Conservation (phyloP, 1,140 invertebrate genomes). For the Drosophila sechellia region DNA sequence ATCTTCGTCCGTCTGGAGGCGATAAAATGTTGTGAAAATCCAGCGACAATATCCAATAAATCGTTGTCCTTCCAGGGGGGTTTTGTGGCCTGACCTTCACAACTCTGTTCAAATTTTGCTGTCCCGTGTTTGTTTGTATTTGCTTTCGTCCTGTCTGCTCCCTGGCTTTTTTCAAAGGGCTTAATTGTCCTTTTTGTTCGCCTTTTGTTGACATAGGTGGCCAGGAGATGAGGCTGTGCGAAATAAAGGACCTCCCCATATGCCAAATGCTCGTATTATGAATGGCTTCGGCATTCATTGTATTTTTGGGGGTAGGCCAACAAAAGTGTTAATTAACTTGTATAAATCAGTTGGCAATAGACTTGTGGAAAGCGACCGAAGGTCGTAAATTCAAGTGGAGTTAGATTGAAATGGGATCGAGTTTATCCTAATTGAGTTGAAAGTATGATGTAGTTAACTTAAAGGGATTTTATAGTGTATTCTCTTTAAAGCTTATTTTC, state of each 20-base stretch:
- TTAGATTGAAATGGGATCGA: slow-evolving; percentile 28
- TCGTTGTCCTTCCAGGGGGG: slow-evolving; percentile 36
- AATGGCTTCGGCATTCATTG: slow-evolving; percentile 36
- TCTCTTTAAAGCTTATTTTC: no score
- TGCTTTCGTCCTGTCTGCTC: slow-evolving; percentile 52
- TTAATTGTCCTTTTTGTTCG: slow-evolving; percentile 78
- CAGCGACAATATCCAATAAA: slow-evolving; percentile 80
- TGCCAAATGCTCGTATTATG: slow-evolving; percentile 25
- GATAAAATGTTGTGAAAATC: slow-evolving; percentile 77
- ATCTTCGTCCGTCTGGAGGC: slow-evolving; percentile 61
- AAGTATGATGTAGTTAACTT: slow-evolving; percentile 6
- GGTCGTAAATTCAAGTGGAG: slow-evolving; percentile 30
- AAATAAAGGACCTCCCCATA: slow-evolving; percentile 18
- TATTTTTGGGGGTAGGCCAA: slow-evolving; percentile 47
- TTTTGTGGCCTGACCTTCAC: slow-evolving; percentile 54
- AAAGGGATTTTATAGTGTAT: not conserved
- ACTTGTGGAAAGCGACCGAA: slow-evolving; percentile 31
- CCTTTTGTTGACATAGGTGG: slow-evolving; percentile 68
- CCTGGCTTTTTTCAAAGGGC: slow-evolving; percentile 64
- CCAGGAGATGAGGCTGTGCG: slow-evolving; percentile 11
- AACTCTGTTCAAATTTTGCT: slow-evolving; percentile 25
- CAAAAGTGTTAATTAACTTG: slow-evolving; percentile 79
- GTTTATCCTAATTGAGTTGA: slow-evolving; percentile 17
- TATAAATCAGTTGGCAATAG: slow-evolving; percentile 69
- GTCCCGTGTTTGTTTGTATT: slow-evolving; percentile 60